Base-by-base conservation (phyloP, 2,113 vertebrate species). In the Tricholaema leucomelas region DNA sequence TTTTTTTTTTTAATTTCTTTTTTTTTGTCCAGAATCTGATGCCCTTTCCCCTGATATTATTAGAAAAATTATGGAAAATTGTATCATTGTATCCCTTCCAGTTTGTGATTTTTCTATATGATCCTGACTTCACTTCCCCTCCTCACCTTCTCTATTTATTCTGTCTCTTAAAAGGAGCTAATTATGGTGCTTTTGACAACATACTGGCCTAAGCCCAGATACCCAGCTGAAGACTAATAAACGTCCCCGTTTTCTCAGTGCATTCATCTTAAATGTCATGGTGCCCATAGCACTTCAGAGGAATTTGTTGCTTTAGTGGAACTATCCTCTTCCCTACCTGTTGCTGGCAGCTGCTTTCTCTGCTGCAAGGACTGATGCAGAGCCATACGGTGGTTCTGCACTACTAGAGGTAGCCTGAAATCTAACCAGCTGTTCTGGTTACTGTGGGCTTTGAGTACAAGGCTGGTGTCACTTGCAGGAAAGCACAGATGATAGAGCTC, bases 91-190 rank as follows among this genome's bases (percentile, higher is more conserved):
- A 61, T 71, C 54, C 15, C 30, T 77, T 79, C 54, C 30, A 55
- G 5, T 42, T 38, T 61, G 38, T 78, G 33, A 15, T 87, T 85
- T 65, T 74, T 70, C 46, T 67, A 0, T 64, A 9, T 35, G 14
- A 35, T 44, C 15, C 54, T 77, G 24, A 13, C 7, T 74, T 91
- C 2, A 3, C 33, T 35, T 42, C 4, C 2, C 4, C 2, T 16
- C 0, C 5, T 4, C 21, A 3, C 9, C 15, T 4, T 4, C 0
- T 0, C 6, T 14, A 15, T 11, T 78, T 40, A 31, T 28, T 67
- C 23, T 42, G 36, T 10, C 31, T 44, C 89, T 85, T 76, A 31
- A 73, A 79, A 67, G 2, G 27, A 77, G 28, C 38, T 85, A 77
- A 8, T 93, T 64, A 21, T 56, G 10, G 14, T 74, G 5, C 2